These are phyloP conservation scores for Fregetta grallaria DNA, from an alignment of 2,113 vertebrate species.

Conservation along the genomic window DNA sequence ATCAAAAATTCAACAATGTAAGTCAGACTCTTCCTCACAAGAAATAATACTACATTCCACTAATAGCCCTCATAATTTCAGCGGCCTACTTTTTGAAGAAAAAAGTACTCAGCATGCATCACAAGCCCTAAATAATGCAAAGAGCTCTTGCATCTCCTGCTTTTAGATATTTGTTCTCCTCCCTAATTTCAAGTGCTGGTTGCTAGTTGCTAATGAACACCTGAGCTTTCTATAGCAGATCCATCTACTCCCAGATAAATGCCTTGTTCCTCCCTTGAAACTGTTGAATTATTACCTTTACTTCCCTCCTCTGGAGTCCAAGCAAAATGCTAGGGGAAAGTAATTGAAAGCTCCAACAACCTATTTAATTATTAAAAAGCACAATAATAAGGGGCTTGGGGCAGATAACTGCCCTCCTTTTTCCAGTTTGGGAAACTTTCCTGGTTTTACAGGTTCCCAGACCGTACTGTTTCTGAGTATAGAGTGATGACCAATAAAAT, in stretches of 20 bases:
- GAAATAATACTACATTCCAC: neutral
- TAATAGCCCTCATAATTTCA: neutral
- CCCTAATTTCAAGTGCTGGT: neutral
- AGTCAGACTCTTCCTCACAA: neutral
- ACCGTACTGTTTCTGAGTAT: neutral
- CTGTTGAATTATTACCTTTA: neutral
- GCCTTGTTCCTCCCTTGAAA: neutral
- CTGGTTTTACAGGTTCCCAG: neutral
- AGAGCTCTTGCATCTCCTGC: neutral
- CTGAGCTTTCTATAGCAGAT: neutral
- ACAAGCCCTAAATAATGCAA: neutral
- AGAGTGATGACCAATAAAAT: slow-evolving; percentile 20
- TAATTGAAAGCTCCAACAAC: neutral
- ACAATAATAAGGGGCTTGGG: neutral
- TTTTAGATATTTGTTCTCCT: neutral
- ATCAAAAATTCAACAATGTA: neutral
- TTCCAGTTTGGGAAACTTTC: neutral
- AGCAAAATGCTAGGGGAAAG: neutral
- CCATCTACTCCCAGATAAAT: neutral
- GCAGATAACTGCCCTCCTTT: neutral
- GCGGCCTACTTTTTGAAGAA: neutral
- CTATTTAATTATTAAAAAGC: neutral
- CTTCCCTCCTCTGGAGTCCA: neutral
- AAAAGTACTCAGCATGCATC: neutral
- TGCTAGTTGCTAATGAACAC: neutral